Evolutionary conservation across 2,888 invertebrate genomes (phyloP).

Genomic region (Pammene fasciana): DNA sequence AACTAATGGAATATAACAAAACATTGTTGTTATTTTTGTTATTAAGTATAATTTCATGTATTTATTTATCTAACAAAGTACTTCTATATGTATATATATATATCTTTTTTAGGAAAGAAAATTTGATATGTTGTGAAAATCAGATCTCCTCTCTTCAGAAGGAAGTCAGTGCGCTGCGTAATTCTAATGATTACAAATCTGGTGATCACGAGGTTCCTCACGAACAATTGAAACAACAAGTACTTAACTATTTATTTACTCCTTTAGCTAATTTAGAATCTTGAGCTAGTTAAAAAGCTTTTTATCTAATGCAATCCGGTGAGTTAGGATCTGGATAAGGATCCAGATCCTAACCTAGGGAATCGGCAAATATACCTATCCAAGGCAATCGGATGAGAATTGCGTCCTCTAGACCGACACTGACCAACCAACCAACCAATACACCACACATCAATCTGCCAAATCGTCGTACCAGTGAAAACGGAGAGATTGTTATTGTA

Average conservation of each 20-base stretch:
- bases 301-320: too few relatives aligned
- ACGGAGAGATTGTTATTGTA: too few relatives aligned
- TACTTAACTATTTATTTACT: not conserved
- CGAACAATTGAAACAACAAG: constrained; percentile 67
- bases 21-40: constrained; percentile 54
- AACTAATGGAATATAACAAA: constrained; percentile 67
- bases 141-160: constrained; percentile 66
- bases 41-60: not conserved
- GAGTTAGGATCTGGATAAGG: too few relatives aligned
- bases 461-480: too few relatives aligned
- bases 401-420: too few relatives aligned
- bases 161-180: constrained; percentile 69
- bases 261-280: not conserved
- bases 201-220: constrained; percentile 60
- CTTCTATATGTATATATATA: not conserved
- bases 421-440: too few relatives aligned
- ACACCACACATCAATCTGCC: too few relatives aligned
- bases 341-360: too few relatives aligned
- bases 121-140: constrained; percentile 68
- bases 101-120: constrained; percentile 62
- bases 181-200: constrained; percentile 64
- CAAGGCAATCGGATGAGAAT: too few relatives aligned
- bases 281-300: too few relatives aligned
- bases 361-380: too few relatives aligned
- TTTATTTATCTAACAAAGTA: not conserved